Evolutionary conservation across 2,113 vertebrate species (phyloP).

Genomic region (Ibidorhyncha struthersii): DNA sequence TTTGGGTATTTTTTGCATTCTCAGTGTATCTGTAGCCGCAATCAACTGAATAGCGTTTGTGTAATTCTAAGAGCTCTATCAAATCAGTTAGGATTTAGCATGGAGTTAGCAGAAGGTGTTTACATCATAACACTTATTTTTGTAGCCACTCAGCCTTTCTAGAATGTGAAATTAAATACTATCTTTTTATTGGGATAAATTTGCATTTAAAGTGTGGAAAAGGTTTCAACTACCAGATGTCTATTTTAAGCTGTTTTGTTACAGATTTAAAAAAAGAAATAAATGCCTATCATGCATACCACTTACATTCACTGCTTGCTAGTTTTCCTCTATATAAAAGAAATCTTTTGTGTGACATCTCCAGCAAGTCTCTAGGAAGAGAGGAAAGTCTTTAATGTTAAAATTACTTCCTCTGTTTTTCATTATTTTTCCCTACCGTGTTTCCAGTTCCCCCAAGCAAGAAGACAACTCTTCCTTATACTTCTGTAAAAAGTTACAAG

Average conservation of each 20-base stretch:
- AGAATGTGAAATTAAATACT: neutral
- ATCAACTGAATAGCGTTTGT: rapidly evolving
- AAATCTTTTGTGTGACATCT: neutral
- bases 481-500: slow-evolving; percentile 57
- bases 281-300: neutral
- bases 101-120: neutral
- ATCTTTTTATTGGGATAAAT: neutral
- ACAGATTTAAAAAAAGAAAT: neutral
- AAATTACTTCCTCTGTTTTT: slow-evolving; percentile 7
- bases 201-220: neutral
- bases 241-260: slow-evolving; percentile 36
- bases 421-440: slow-evolving; percentile 55
- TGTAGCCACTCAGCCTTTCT: slow-evolving; percentile 20
- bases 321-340: neutral
- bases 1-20: neutral
- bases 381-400: slow-evolving; percentile 56
- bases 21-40: rapidly evolving
- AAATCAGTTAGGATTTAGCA: neutral
- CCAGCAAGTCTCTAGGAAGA: neutral
- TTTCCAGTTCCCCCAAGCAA: slow-evolving; percentile 71
- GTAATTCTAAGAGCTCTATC: neutral
- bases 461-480: slow-evolving; percentile 36
- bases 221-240: neutral
- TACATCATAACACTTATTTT: neutral
- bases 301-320: neutral